These are phyloP conservation scores for Sciaenops ocellatus DNA, from an alignment of 2,797 vertebrate genomes.

Conservation along the genomic window DNA sequence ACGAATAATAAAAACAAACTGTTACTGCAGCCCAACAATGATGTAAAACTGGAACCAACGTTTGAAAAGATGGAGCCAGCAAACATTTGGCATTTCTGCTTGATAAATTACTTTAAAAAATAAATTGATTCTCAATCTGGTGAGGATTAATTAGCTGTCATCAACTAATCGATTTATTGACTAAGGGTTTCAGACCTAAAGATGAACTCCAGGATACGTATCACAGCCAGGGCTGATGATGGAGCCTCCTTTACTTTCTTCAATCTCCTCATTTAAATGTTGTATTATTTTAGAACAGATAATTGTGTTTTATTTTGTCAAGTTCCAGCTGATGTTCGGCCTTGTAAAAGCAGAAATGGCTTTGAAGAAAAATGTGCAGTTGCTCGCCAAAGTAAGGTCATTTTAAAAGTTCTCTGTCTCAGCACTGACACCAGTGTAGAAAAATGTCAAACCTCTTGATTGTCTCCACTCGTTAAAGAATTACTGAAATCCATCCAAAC, in stretches of 20 bases:
- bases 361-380: background rate
- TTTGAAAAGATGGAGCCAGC: background rate
- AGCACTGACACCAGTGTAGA: background rate
- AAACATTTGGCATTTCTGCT: background rate
- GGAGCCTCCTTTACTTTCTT: background rate
- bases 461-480: background rate
- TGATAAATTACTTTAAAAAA: background rate
- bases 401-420: background rate
- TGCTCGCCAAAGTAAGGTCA: background rate
- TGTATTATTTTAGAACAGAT: background rate
- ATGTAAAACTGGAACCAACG: background rate
- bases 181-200: background rate
- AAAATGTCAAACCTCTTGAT: background rate
- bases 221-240: background rate
- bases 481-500: background rate
- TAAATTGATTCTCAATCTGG: background rate
- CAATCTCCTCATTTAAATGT: background rate
- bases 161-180: background rate
- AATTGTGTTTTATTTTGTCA: background rate
- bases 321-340: background rate
- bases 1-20: background rate
- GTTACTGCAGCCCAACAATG: background rate
- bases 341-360: background rate
- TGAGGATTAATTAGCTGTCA: background rate
- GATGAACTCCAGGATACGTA: background rate